Evolutionary conservation across 2,888 invertebrate species (phyloP), one percentile per base, ranked within the genome.

Genomic region (Ceriagrion tenellum): DNA sequence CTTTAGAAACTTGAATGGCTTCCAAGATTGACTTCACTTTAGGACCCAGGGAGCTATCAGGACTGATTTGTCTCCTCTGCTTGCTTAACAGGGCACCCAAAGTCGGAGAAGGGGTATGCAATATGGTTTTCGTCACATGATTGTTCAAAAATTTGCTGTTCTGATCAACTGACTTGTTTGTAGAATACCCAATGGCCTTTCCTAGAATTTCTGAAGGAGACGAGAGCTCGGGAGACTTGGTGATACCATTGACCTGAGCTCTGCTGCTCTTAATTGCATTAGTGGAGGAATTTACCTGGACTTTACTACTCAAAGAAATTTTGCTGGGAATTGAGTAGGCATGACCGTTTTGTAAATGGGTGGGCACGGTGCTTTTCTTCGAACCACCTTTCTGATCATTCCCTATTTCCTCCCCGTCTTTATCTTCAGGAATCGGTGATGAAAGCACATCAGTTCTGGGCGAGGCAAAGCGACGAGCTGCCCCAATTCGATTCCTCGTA

Each of bases 371-470:
- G 6, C 18, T 74, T 47, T 93, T 93, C 69, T 69, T 93, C 23
- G 26, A 35, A 3, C 89, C 55, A n/a, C 89, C 12, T 47, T 74
- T 93, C 16, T 40, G 63, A n/a, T 93, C 69, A 23, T 91, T 91
- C 3, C 91, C 40, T 0, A 93, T 98, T 96, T 98, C 98, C 96
- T 98, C 98, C 96, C 98, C 98, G 96, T 98, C 98, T 96, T 98
- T 97, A 96, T 98, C 99, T 97, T 99, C 99, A 88, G 98, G 98
- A 96, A 99, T 99, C 95, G 99, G 98, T 90, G 98, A 98, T 88
- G 99, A 98, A 96, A 99, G 97, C 95, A 99, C 98, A 96, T 99
- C 98, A 47, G 98, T 98, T 96, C 98, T 97, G 1, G 98, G 98
- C 96, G 98, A 98, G 74, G 98, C 97, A 96, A 98, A 98, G 96